Base-by-base conservation (phyloP, 2,888 invertebrate species). In the Anodontia alba region DNA sequence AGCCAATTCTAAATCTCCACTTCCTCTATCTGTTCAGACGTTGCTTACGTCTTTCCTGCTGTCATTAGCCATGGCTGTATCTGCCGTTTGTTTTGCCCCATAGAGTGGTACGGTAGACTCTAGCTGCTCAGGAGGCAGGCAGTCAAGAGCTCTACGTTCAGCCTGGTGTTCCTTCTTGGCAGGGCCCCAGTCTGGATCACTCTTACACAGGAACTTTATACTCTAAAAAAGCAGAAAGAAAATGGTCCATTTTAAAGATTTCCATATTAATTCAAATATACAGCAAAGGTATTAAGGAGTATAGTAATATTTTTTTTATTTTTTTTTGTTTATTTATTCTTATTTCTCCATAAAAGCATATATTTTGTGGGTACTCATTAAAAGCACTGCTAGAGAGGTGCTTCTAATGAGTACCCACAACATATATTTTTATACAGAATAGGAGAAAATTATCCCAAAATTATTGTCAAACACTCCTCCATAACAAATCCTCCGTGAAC, bases 131-230 rank as follows among this genome's bases (percentile, higher is more conserved):
- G 79, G 73, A 0, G 87, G 83, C 3, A 75, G 33, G 20, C 51
- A 72, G 15, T 83, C 81, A 20, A 83, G 72, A 29, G 81, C 78
- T 36, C 84, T 71, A 26, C 89, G 78, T 67, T 86, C 80, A 10
- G 87, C 79, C 12, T 86, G 78, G 71, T 91, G 87, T 74, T 90
- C 89, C 76, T 89, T 89, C 42, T 83, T 83, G 1, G 88, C 87
- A 0, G 94, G 94, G 26, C 94, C 94, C 94, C 94, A 94, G 20
- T 92, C 91, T 0, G 90, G 88, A 20, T 91, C 89, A 1, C 94
- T 91, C 71, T 90, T 88, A 23, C 88, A 78, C 78, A 94, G 80
- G 36, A 79, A 83, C 68, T 86, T 90, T n/a, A 94, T 83, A 46
- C 90, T 84, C 94, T 94, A 86, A 0, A 76, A 87, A 57, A n/a